Base-by-base conservation (phyloP, 2,888 invertebrate genomes). In the Laothoe populi region DNA sequence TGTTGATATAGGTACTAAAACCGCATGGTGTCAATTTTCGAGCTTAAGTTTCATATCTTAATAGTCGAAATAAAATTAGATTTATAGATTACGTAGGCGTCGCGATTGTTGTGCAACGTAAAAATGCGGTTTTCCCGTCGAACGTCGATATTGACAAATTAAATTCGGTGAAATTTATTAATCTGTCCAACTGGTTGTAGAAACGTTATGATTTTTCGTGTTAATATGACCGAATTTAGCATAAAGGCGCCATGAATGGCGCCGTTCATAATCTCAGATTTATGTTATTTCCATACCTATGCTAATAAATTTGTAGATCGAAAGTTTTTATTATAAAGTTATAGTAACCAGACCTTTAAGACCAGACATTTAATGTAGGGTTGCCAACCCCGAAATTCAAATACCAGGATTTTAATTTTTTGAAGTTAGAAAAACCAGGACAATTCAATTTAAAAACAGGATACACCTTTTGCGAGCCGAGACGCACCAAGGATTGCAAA, bases 251-350 rank as follows among this genome's bases (percentile, higher is more conserved):
- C 69, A 19, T 31, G 31, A 31, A 10, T 38, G 63, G 67, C 75
- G 73, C 70, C 24, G 40, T 64, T 11, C 61, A 64, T 74, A 72
- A 74, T 73, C 67, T 35, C 57, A 70, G 70, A 75, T 75, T 75
- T 75, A 73, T 70, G 66, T 60, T 61, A 66, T 64, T 66, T 57
- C 67, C 62, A 60, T 62, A 63, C 49, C 46, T 60, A 19, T 59
- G 23, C 53, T 35, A 19, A 57, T 64, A 61, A 53, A 61, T 58
- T n/a, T 58, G 31, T 21, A 58, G 23, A 35, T 44, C 53, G 45
- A 63, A 63, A 31, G 44, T 44, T 40, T 59, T 67, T 60, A 57
- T 49, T n/a, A n/a, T n/a, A n/a, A n/a, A n/a, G 19, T 44, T 53
- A 48, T 38, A 57, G 31, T 61, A 62, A 65, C 59, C 23, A 38